Conservation (phyloP, 2,888 invertebrate species). For the Leptarthrus brevirostris region DNA sequence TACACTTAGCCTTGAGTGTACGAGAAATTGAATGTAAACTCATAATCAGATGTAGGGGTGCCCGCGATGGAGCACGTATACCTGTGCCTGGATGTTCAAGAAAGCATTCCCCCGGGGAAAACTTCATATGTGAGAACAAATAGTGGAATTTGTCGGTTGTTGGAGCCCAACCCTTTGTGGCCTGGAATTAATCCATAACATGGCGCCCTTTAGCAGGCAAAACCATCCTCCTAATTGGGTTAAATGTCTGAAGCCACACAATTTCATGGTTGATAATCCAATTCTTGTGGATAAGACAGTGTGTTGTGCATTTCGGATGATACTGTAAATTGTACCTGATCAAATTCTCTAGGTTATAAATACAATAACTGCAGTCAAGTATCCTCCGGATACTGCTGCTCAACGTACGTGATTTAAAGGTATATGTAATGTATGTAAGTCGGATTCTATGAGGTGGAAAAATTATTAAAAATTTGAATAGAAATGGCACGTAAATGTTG, state of each 20-base stretch:
- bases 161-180: constrained; percentile 22
- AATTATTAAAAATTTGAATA: neutral
- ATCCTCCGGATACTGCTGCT: too few relatives aligned
- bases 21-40: neutral
- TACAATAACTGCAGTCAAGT: too few relatives aligned
- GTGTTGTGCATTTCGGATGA: neutral
- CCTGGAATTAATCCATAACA: constrained; percentile 4
- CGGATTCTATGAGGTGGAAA: too few relatives aligned
- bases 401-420: too few relatives aligned
- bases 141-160: constrained; percentile 4
- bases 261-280: constrained; percentile 44
- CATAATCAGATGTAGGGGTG: neutral
- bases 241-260: constrained; percentile 43
- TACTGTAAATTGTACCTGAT: too few relatives aligned
- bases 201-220: constrained; percentile 6
- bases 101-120: neutral
- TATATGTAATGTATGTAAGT: too few relatives aligned
- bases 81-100: neutral
- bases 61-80: neutral
- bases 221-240: constrained; percentile 38
- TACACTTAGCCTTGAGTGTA: too few relatives aligned
- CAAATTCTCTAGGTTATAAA: too few relatives aligned
- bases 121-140: constrained; percentile 11
- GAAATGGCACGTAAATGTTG: neutral
- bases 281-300: constrained; percentile 35